Evolutionary conservation across 2,797 vertebrate species (phyloP).

Genomic region (Aplochiton taeniatus): DNA sequence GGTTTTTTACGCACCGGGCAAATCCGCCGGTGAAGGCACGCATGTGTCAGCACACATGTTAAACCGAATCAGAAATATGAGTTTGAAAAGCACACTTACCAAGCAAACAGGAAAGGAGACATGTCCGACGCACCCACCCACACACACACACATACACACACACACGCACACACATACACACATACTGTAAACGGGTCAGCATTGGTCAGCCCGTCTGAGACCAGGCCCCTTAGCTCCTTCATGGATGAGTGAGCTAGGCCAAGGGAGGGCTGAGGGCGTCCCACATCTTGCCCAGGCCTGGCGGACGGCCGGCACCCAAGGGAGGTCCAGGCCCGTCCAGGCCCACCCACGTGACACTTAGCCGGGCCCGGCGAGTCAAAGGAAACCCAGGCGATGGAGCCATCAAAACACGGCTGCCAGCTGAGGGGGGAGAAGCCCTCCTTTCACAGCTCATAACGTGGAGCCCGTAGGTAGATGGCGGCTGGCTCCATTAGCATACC

Average conservation of each 20-base stretch:
- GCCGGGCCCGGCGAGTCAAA: conserved; percentile 37
- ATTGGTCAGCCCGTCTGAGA: conserved; percentile 64
- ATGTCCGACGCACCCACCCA: conserved; percentile 4
- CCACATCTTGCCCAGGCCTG: conserved; percentile 61
- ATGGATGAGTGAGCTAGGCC: conserved; percentile 67
- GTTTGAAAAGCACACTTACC: too few species aligned
- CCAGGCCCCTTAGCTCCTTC: conserved; percentile 48
- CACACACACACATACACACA: conserved; percentile 13
- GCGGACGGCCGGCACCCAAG: conserved; percentile 56
- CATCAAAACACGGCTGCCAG: conserved; percentile 53
- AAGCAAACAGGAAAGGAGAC: background rate
- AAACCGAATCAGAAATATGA: too few species aligned
- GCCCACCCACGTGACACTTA: conserved; percentile 68
- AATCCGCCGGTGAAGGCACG: too few species aligned
- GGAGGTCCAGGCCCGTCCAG: conserved; percentile 58
- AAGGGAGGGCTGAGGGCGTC: conserved; percentile 41
- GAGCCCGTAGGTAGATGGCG: background rate
- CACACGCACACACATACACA: conserved; percentile 1
- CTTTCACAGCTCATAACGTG: conserved; percentile 34
- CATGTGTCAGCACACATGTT: too few species aligned
- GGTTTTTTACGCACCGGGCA: background rate
- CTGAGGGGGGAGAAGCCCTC: conserved; percentile 43
- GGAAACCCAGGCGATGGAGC: conserved; percentile 59
- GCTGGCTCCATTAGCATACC: too few species aligned
- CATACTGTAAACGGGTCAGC: conserved; percentile 47